Evolutionary conservation across 2,113 vertebrate species (phyloP).

Genomic region (Numenius arquata): DNA sequence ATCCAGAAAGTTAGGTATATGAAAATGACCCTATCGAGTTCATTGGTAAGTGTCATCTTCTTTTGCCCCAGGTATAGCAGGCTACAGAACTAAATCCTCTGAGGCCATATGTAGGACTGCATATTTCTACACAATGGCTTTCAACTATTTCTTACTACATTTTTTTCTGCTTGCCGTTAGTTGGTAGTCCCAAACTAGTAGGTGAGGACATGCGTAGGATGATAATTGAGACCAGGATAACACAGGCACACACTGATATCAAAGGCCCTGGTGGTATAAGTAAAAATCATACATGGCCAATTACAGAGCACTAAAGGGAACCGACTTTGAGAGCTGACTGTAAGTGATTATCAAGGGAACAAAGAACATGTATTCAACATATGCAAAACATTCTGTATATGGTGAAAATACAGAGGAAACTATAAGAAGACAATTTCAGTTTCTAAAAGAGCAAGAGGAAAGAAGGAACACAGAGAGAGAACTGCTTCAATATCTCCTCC

Average conservation of each 20-base stretch:
- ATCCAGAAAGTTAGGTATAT: not conserved
- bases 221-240: not conserved
- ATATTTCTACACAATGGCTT: not conserved
- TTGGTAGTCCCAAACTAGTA: not conserved
- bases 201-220: not conserved
- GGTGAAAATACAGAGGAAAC: not conserved
- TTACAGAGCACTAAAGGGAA: not conserved
- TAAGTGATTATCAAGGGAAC: not conserved
- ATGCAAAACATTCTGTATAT: not conserved
- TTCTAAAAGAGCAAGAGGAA: not conserved
- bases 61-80: not conserved
- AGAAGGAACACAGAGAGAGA: not conserved
- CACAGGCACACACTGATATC: not conserved
- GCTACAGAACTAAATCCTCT: not conserved
- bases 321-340: not conserved
- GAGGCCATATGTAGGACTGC: not conserved
- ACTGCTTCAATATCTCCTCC: not conserved
- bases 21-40: not conserved
- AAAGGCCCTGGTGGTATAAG: not conserved
- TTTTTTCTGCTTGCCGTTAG: not conserved
- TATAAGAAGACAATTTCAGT: not conserved
- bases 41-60: not conserved
- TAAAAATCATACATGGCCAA: not conserved
- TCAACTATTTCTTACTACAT: not conserved
- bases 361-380: not conserved